Evolutionary conservation across 2,113 vertebrate species (phyloP), one percentile per base, ranked within the genome.

Genomic region (Otus sunia): DNA sequence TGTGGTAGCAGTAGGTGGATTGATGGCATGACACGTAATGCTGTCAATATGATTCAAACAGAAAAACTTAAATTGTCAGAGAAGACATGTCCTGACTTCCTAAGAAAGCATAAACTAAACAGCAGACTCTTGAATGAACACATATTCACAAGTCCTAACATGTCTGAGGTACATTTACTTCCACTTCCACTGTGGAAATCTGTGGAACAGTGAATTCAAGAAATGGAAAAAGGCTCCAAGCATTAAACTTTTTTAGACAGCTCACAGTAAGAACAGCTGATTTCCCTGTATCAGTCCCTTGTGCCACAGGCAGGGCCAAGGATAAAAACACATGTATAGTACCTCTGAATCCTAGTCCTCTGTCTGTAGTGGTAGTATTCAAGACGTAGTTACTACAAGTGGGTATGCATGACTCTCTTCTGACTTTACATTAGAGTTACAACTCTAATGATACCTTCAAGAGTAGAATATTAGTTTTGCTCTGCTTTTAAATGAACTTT

Each of bases 81-180:
- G 39, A 78, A 25, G 6, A 66, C 27, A 7, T 12, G 9, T 53
- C 26, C 63, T 52, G 36, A 55, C 5, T 41, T 66, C 36, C 50
- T 23, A 18, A 12, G 6, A 63, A 11, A 59, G 22, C 39, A 55
- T 23, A 62, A 53, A 39, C 10, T 53, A 37, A 43, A 21, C 13
- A 69, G 41, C 23, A 79, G 30, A 8, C 30, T 72, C 49, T 30
- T 52, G 4, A 86, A 68, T 36, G 27, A 56, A 80, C 16, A 59
- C 12, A 30, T 9, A 43, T 0, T 5, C 25, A 9, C 2, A 0
- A 12, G 15, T 55, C 16, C 36, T 53, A 12, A 43, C 0, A 2
- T 21, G 10, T 56, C 22, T 56, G 25, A 68, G 63, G 32, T 17
- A 30, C 1, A 1, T 59, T 55, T 74, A 15, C 41, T 41, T 62